Conservation (phyloP, 2,113 vertebrate species). For the Motacilla tschutschensis region DNA sequence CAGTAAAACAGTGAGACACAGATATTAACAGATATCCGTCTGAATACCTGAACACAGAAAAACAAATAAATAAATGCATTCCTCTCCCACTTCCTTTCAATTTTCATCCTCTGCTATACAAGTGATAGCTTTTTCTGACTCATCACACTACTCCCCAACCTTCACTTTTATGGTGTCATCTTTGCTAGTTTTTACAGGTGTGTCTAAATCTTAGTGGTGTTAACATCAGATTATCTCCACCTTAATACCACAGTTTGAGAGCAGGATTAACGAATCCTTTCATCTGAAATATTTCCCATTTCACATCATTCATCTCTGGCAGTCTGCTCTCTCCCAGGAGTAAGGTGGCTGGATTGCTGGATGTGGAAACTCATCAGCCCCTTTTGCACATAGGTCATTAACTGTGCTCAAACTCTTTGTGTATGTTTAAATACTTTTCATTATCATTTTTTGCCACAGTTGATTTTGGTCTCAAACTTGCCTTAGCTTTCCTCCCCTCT, state of each 20-base stretch:
- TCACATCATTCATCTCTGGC: background rate
- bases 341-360: background rate
- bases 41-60: background rate
- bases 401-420: background rate
- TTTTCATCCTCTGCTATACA: background rate
- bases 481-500: background rate
- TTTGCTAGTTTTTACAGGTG: background rate
- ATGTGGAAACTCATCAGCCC: background rate
- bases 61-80: background rate
- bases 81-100: background rate
- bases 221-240: background rate
- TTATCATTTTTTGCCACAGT: background rate
- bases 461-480: background rate
- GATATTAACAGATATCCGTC: background rate
- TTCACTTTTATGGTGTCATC: background rate
- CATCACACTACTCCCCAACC: background rate
- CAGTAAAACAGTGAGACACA: background rate
- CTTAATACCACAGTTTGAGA: background rate
- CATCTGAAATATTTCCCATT: background rate
- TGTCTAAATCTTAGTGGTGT: background rate
- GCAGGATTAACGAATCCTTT: background rate
- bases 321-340: background rate
- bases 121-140: background rate
- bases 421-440: background rate
- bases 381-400: background rate